Evolutionary conservation across 2,797 vertebrate genomes (phyloP), one percentile per base, ranked within the genome.

Genomic region (Hemibagrus guttatus): DNA sequence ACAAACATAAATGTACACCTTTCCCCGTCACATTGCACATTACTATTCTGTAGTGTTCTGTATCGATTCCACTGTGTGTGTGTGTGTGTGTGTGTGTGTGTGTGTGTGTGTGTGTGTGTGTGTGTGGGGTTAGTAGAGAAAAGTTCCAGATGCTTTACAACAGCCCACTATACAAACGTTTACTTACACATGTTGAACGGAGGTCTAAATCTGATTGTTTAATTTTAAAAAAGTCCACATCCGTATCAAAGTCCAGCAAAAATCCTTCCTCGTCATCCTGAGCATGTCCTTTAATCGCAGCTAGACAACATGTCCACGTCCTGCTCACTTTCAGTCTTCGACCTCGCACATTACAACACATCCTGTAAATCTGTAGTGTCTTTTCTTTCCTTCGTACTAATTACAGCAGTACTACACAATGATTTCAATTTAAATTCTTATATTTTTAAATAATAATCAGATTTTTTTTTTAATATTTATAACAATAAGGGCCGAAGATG

Each of bases 1-100:
- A 64, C 58, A 81, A 86, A 72, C 52, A 21, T 89, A 90, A 90
- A 46, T 90, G 28, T 86, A 90, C 89, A 92, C 69, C 69, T 74
- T 82, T 81, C 61, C 68, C 74, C 59, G 58, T 85, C 35, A n/a
- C 83, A 59, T 64, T 74, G 49, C 79, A 46, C 28, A 49, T 49
- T 0, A 49, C 19, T 14, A 64, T 84, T 54, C 9, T 35, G n/a
- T 69, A n/a, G 26, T 59, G 58, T 68, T 68, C 17, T 17, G n/a
- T 78, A 26, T 46, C 6, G 46, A 74, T 35, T 69, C 7, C 31
- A 19, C 16, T 8, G 8, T 23, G 17, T 56, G 74, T 31, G 49
- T 54, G 74, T 31, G 49, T 54, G 46, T 28, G 39, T 23, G 39
- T 14, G 39, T 46, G 31, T 42, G 69, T 21, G 35, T 46, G 19